Percentiles rank a stretch among this genome's conserved stretches.
phyloP scores from a whole-genome alignment of 1,140 invertebrate genomes.

The Chlorops oryzae region DNA sequence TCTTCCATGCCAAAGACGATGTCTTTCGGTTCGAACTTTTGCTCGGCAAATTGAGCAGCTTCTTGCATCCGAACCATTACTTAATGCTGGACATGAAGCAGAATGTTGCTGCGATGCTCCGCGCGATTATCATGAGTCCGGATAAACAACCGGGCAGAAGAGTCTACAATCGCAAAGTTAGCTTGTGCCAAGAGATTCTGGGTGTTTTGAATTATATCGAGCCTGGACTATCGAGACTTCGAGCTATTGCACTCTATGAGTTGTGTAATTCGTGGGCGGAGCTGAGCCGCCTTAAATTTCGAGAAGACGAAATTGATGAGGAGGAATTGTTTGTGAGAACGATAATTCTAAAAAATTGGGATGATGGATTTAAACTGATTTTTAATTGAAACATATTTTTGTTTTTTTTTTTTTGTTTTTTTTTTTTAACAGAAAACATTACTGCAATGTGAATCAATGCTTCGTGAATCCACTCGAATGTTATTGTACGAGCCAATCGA shows the following conservation, averaged over 20 bases:
- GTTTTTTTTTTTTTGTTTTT: background rate
- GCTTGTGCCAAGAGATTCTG: slow-evolving; percentile 60
- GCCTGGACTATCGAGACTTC: slow-evolving; percentile 64
- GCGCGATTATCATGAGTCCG: slow-evolving; percentile 51
- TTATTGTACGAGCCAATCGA: slow-evolving; percentile 63
- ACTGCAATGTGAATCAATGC: slow-evolving; percentile 52
- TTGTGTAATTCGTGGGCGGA: slow-evolving; percentile 61
- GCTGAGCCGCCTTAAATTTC: slow-evolving; percentile 48
- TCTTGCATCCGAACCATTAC: slow-evolving; percentile 60
- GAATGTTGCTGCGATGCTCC: slow-evolving; percentile 55
- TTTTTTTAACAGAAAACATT: slow-evolving; percentile 47
- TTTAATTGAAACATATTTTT: too few species aligned
- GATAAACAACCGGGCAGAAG: slow-evolving; percentile 52
- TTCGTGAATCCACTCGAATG: slow-evolving; percentile 60
- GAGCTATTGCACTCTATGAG: slow-evolving; percentile 69
- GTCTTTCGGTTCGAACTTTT: slow-evolving; percentile 52
- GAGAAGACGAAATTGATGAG: slow-evolving; percentile 22
- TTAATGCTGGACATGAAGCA: slow-evolving; percentile 62
- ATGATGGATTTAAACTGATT: background rate
- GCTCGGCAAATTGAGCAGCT: slow-evolving; percentile 52
- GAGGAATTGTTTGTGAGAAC: slow-evolving; percentile 23
- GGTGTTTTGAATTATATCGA: slow-evolving; percentile 60
- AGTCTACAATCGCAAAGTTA: slow-evolving; percentile 57
- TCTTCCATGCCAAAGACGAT: slow-evolving; percentile 44
- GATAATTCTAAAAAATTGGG: background rate